These are phyloP conservation scores for Micrasema longulum DNA, from an alignment of 1,140 invertebrate species.

Conservation along the genomic window DNA sequence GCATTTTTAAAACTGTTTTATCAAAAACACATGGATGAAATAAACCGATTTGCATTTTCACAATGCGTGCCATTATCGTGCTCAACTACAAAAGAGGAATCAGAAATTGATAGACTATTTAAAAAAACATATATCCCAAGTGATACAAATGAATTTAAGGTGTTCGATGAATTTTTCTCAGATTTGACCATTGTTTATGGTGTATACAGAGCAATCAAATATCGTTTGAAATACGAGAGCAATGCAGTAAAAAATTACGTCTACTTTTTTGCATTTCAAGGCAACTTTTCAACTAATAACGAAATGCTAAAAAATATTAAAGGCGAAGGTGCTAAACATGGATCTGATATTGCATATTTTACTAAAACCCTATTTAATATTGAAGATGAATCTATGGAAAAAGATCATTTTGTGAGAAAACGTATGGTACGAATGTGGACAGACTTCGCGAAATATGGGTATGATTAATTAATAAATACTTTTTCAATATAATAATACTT, in stretches of 20 bases:
- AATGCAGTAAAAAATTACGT: constrained; percentile 61
- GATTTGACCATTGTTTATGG: constrained; percentile 63
- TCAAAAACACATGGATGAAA: constrained; percentile 53
- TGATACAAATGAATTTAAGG: constrained; percentile 57
- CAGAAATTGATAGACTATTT: constrained; percentile 57
- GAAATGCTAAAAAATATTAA: constrained; percentile 60
- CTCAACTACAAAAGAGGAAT: constrained; percentile 57
- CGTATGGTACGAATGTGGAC: constrained; percentile 65
- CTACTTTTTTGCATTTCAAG: constrained; percentile 63
- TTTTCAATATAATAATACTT: background rate
- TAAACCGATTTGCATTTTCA: constrained; percentile 56
- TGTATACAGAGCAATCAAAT: constrained; percentile 55
- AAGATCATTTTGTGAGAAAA: constrained; percentile 58
- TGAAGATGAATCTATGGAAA: constrained; percentile 54
- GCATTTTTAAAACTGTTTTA: constrained; percentile 55
- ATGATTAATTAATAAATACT: constrained; percentile 27
- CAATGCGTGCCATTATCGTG: constrained; percentile 57
- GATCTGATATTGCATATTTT: constrained; percentile 62
- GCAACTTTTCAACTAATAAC: constrained; percentile 60
- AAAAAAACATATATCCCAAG: constrained; percentile 57
- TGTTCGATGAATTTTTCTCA: constrained; percentile 60
- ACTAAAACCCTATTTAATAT: constrained; percentile 56
- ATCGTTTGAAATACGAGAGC: constrained; percentile 53
- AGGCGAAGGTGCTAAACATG: constrained; percentile 61
- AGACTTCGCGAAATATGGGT: constrained; percentile 68